These are phyloP conservation scores for Bos taurus DNA, from an alignment of 2,113 vertebrate species.

Conservation along the genomic window ARS-UCD2.0 NC_037350.1:7233001-7233500, in stretches of 20 bases:
- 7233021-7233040: background rate
- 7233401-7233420: background rate
- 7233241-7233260: background rate
- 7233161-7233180: slow-evolving; percentile 94
- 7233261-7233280: background rate
- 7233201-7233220: slow-evolving; percentile 83
- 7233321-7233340: background rate
- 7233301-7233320: background rate
- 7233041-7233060: background rate
- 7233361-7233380: background rate
- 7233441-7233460: background rate
- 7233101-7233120: slow-evolving; percentile 95
- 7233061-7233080: slow-evolving; percentile 9
- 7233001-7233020: background rate
- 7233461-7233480: background rate
- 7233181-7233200: slow-evolving; percentile 95
- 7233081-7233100: slow-evolving; percentile 94
- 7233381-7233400: background rate
- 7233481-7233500: background rate
- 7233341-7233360: background rate
- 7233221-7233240: slow-evolving; percentile 34
- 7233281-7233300: background rate
- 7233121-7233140: slow-evolving; percentile 96
- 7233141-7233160: slow-evolving; percentile 95
- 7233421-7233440: background rate